These are phyloP conservation scores for Anguilla pacifica DNA, from an alignment of 2,797 vertebrate species.

Conservation along the genomic window DNA sequence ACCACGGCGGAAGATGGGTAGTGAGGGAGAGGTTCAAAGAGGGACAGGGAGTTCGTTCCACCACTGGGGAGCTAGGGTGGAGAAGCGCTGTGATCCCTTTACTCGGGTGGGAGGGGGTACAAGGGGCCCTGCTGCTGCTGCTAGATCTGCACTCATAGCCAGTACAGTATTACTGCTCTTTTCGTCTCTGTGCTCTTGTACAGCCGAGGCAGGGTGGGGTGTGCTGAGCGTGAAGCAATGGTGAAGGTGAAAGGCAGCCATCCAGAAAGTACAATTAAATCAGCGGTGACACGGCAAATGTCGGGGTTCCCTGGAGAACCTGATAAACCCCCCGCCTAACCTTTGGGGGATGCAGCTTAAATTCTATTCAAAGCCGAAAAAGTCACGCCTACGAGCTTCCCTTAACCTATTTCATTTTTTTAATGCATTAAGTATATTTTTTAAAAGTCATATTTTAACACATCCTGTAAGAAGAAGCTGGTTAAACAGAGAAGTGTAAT, in stretches of 20 bases:
- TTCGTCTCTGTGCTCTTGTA: constrained; percentile 23
- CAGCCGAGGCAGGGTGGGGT: constrained; percentile 31
- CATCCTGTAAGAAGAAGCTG: neutral
- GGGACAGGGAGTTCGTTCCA: too few species aligned
- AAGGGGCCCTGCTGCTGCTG: too few species aligned
- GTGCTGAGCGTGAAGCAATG: constrained; percentile 43
- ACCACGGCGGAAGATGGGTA: too few species aligned
- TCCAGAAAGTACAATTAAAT: constrained; percentile 77
- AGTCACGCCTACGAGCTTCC: neutral
- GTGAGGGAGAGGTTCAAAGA: too few species aligned
- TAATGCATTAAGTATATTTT: neutral
- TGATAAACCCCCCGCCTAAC: constrained; percentile 44
- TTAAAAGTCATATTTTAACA: neutral
- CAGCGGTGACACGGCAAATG: constrained; percentile 44
- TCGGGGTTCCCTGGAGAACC: constrained; percentile 44
- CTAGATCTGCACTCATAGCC: neutral
- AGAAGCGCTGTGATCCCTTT: too few species aligned
- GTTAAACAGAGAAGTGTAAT: neutral
- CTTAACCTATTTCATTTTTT: neutral
- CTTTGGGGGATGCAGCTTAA: constrained; percentile 36
- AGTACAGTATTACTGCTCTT: constrained; percentile 18
- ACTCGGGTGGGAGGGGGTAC: too few species aligned
- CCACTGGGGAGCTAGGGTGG: too few species aligned
- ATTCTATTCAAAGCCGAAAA: constrained; percentile 15
- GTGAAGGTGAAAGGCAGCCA: constrained; percentile 74